Evolutionary conservation across 2,888 invertebrate species (phyloP).

Genomic region (Selenia dentaria): DNA sequence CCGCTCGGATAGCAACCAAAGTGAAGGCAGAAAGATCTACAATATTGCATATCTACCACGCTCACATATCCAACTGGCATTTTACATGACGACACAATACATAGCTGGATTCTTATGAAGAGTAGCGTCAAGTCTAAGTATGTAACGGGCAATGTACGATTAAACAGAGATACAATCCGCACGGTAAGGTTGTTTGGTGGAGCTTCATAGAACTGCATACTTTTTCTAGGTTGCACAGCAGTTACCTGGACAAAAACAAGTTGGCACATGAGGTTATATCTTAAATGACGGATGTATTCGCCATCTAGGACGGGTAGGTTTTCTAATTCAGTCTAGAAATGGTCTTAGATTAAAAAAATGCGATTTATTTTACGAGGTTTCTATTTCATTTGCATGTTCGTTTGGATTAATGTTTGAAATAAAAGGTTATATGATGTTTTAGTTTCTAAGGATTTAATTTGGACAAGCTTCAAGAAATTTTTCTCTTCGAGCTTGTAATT

Average conservation of each 20-base stretch:
- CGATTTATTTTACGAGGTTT: constrained; percentile 20
- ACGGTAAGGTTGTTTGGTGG: constrained; percentile 35
- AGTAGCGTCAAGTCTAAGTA: not conserved
- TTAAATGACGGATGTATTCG: constrained; percentile 69
- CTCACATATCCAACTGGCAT: constrained; percentile 36
- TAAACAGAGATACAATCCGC: not conserved
- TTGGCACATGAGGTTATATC: constrained; percentile 61
- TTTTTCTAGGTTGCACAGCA: constrained; percentile 74
- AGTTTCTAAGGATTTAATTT: not conserved
- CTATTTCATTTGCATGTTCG: constrained; percentile 15
- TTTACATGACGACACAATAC: constrained; percentile 26
- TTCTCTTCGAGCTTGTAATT: no score
- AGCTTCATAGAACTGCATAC: constrained; percentile 64
- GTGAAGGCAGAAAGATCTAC: constrained; percentile 78
- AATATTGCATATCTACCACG: constrained; percentile 39
- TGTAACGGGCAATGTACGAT: constrained; percentile 37
- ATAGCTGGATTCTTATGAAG: constrained; percentile 35
- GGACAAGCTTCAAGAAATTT: no score
- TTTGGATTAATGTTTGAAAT: constrained; percentile 8
- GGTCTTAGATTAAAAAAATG: constrained; percentile 36
- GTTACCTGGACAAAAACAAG: constrained; percentile 67
- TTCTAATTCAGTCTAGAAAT: constrained; percentile 68
- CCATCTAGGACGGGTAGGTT: constrained; percentile 65
- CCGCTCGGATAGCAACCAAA: constrained; percentile 70
- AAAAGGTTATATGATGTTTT: not conserved